Conservation (phyloP, 1,140 invertebrate species). For the Lepidurus apus region DNA sequence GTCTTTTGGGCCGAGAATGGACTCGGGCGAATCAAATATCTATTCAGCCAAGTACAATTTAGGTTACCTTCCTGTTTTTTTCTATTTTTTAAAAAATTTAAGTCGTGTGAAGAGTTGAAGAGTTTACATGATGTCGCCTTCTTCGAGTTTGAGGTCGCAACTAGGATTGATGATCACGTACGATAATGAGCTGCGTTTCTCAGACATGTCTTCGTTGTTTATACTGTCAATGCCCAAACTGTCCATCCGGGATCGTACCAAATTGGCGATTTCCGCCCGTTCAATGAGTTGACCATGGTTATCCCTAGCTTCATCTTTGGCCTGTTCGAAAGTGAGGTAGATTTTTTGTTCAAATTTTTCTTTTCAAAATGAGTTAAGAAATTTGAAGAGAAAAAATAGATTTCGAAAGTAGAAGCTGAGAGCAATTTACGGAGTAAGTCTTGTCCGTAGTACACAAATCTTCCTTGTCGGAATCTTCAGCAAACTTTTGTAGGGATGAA, state of each 20-base stretch:
- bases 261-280: conserved; percentile 86
- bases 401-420: conserved; percentile 45
- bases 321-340: not conserved
- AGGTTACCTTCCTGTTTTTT: not conserved
- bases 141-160: conserved; percentile 91
- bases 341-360: not conserved
- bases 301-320: conserved; percentile 74
- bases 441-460: conserved; percentile 48
- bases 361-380: not conserved
- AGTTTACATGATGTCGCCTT: conserved; percentile 90
- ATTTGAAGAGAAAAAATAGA: conserved; percentile 36
- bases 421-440: conserved; percentile 42
- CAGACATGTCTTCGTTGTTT: conserved; percentile 88
- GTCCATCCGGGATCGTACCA: conserved; percentile 89
- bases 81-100: not conserved
- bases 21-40: conserved; percentile 79
- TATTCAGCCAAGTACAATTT: conserved; percentile 44
- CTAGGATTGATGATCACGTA: conserved; percentile 99
- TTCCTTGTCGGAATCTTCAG: conserved; percentile 47
- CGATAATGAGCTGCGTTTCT: conserved; percentile 84
- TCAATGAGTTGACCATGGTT: conserved; percentile 86
- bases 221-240: conserved; percentile 79
- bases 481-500: conserved; percentile 44
- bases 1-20: conserved; percentile 90
- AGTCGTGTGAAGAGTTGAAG: not conserved